phyloP scores from a whole-genome alignment of 2,797 vertebrate species.

The Mormyrus proboscirostris region DNA sequence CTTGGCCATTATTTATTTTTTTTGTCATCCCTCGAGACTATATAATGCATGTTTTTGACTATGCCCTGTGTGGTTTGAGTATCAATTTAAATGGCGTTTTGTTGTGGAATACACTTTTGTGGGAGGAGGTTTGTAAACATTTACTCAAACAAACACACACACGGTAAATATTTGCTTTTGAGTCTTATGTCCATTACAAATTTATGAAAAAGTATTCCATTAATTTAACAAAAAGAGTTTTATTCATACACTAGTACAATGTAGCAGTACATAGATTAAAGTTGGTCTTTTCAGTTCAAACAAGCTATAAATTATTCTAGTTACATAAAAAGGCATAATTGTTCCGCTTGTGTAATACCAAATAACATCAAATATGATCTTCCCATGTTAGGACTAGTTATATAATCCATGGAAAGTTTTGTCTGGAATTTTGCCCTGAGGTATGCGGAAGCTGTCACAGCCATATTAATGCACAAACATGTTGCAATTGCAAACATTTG shows the following conservation, averaged over 20 bases:
- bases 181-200: not conserved
- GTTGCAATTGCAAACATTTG: not conserved
- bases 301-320: not conserved
- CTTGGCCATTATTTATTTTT: slow-evolving; percentile 9
- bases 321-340: not conserved
- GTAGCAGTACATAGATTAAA: not conserved
- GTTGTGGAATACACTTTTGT: not conserved
- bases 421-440: not conserved
- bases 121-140: not conserved
- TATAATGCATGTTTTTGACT: not conserved
- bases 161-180: not conserved
- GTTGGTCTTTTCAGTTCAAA: not conserved
- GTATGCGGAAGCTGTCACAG: not conserved
- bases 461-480: not conserved
- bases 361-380: not conserved
- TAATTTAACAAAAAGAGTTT: not conserved
- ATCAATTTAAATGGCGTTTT: not conserved
- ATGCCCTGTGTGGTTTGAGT: not conserved
- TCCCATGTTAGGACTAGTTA: not conserved
- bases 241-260: not conserved
- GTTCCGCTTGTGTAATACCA: not conserved
- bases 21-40: not conserved
- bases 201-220: not conserved
- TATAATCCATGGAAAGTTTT: not conserved
- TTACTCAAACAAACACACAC: not conserved